Evolutionary conservation across 2,888 invertebrate species (phyloP).

Genomic region (Norana najaformis): DNA sequence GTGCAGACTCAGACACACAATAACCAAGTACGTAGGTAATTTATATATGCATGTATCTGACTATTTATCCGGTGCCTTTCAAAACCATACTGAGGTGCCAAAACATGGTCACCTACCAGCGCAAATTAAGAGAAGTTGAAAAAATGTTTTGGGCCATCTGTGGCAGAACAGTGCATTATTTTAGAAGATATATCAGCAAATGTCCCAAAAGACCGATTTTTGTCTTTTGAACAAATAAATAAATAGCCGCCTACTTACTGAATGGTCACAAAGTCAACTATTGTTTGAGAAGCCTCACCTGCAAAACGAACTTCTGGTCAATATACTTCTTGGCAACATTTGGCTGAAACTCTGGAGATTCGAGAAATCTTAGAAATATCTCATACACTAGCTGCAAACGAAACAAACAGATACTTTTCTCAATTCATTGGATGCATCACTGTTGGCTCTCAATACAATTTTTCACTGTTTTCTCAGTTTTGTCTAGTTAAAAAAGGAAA

Average conservation of each 20-base stretch:
- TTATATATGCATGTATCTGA: no score
- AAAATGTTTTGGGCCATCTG: background rate
- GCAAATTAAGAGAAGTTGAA: background rate
- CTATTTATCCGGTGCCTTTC: no score
- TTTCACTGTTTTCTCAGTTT: background rate
- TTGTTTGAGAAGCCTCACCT: constrained; percentile 68
- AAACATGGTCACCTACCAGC: background rate
- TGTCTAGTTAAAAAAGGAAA: background rate
- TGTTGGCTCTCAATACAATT: background rate
- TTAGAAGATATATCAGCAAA: background rate
- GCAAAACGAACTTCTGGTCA: constrained; percentile 91
- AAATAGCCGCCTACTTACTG: background rate
- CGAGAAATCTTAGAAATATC: constrained; percentile 62
- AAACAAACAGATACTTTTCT: background rate
- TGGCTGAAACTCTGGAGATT: constrained; percentile 79
- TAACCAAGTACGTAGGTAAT: no score
- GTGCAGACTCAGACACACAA: no score
- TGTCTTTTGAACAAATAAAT: background rate
- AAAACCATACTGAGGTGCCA: background rate
- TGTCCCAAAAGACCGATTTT: background rate
- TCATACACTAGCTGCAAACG: constrained; percentile 59
- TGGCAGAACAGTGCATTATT: background rate
- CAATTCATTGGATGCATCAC: background rate
- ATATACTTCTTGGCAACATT: constrained; percentile 88
- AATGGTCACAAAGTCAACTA: no score